Conservation (phyloP, 2,113 vertebrate species). For the Microtus ochrogaster region DNA sequence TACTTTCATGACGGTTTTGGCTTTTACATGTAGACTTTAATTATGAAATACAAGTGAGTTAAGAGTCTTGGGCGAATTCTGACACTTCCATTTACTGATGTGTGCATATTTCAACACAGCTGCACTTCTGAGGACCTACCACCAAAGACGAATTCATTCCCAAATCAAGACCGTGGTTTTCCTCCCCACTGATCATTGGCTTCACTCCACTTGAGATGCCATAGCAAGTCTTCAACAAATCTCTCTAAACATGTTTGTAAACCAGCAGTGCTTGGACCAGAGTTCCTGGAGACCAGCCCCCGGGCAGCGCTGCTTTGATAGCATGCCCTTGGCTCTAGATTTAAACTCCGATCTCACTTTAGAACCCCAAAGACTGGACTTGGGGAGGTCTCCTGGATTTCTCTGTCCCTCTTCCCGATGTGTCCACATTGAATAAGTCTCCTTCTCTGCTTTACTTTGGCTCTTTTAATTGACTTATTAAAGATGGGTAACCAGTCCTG, state of each 20-base stretch:
- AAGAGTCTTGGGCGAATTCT: slow-evolving; percentile 65
- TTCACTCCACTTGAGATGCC: not conserved
- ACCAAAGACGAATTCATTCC: slow-evolving; percentile 34
- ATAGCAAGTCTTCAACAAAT: not conserved
- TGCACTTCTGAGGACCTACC: slow-evolving; percentile 42
- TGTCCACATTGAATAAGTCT: not conserved
- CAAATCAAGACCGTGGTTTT: slow-evolving; percentile 30
- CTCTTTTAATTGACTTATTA: not conserved
- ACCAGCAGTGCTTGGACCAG: not conserved
- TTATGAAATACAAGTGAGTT: slow-evolving; percentile 73
- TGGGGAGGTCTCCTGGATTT: not conserved
- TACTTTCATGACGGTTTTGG: slow-evolving; percentile 73
- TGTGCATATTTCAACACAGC: slow-evolving; percentile 36
- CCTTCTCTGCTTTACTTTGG: not conserved
- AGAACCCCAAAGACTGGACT: not conserved
- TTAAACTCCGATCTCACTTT: not conserved
- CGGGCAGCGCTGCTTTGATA: not conserved
- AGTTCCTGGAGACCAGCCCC: not conserved
- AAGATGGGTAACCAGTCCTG: not conserved
- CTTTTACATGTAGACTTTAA: slow-evolving; percentile 75
- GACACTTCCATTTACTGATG: slow-evolving; percentile 63
- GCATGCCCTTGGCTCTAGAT: not conserved
- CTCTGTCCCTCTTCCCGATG: not conserved
- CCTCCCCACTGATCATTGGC: slow-evolving; percentile 8
- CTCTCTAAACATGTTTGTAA: slow-evolving; percentile 28